These are phyloP conservation scores for Halictus rubicundus DNA, from an alignment of 1,140 invertebrate species.

Conservation along the genomic window DNA sequence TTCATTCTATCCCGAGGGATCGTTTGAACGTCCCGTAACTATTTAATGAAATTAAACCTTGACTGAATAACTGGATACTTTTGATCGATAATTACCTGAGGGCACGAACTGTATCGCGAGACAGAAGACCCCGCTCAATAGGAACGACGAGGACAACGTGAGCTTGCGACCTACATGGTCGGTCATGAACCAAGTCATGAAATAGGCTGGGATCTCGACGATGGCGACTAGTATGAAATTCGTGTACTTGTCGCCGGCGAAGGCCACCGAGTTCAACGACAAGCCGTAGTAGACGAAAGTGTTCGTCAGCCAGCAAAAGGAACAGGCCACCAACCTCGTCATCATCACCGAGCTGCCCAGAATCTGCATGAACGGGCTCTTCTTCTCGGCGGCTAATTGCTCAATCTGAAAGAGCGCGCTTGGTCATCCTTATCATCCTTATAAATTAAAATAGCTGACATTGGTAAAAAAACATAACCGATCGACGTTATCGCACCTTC, in stretches of 20 bases:
- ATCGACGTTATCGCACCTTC: slow-evolving; percentile 24
- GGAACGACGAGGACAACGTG: slow-evolving; percentile 82
- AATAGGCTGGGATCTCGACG: slow-evolving; percentile 87
- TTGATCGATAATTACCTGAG: slow-evolving; percentile 54
- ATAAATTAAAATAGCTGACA: too few relatives aligned
- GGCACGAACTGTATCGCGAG: slow-evolving; percentile 71
- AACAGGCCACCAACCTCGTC: slow-evolving; percentile 83
- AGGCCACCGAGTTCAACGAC: slow-evolving; percentile 88
- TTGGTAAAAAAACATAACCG: not conserved
- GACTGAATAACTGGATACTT: not conserved
- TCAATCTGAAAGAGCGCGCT: slow-evolving; percentile 39
- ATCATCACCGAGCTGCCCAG: slow-evolving; percentile 69
- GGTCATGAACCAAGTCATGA: slow-evolving; percentile 84
- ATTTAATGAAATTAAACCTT: not conserved
- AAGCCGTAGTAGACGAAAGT: slow-evolving; percentile 91
- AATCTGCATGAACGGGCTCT: slow-evolving; percentile 46
- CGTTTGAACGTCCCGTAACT: too few relatives aligned
- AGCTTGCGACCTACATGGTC: slow-evolving; percentile 84
- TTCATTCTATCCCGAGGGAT: not conserved
- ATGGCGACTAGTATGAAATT: slow-evolving; percentile 87
- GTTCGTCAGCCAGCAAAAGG: slow-evolving; percentile 86
- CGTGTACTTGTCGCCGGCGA: slow-evolving; percentile 86
- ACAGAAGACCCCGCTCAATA: slow-evolving; percentile 82
- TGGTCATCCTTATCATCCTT: not conserved
- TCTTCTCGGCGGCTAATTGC: slow-evolving; percentile 24